These are phyloP conservation scores for Ethmia dodecea DNA, from an alignment of 2,888 invertebrate genomes.

Conservation along the genomic window DNA sequence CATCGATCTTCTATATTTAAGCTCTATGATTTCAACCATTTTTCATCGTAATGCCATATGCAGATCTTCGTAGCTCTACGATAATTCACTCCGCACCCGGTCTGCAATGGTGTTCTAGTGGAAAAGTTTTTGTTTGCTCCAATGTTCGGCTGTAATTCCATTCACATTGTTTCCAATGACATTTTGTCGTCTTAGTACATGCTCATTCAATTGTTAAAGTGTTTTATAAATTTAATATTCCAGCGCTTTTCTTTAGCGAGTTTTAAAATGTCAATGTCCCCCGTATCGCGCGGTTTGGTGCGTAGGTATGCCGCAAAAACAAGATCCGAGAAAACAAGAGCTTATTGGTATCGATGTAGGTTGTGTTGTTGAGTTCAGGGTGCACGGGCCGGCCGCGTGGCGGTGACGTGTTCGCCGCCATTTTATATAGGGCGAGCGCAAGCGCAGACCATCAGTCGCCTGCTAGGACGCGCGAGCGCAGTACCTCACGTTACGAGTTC, in stretches of 20 bases:
- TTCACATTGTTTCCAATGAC: too few relatives aligned
- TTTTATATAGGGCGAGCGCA: conserved; percentile 71
- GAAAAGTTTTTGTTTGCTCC: background rate
- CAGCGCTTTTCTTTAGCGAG: too few relatives aligned
- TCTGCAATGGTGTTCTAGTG: background rate
- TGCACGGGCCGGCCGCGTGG: conserved; percentile 71
- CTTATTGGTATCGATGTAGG: conserved; percentile 48
- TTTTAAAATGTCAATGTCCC: conserved; percentile 8
- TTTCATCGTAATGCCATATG: conserved; percentile 6
- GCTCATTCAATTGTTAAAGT: too few relatives aligned
- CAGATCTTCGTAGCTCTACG: conserved; percentile 18
- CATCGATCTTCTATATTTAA: too few relatives aligned
- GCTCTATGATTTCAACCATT: too few relatives aligned
- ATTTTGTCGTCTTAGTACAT: too few relatives aligned
- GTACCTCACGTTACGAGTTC: conserved; percentile 29
- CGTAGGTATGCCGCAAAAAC: conserved; percentile 12
- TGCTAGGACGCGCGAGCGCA: conserved; percentile 50
- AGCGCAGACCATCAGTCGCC: conserved; percentile 82
- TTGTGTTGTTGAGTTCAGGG: conserved; percentile 56
- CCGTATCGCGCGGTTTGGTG: background rate
- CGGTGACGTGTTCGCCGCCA: conserved; percentile 66
- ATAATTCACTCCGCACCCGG: conserved; percentile 11
- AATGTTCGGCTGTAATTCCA: too few relatives aligned
- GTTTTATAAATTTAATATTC: too few relatives aligned
- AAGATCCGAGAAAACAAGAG: conserved; percentile 45